Evolutionary conservation across 2,797 vertebrate genomes (phyloP).

Genomic region (Leptatherina wallacei): DNA sequence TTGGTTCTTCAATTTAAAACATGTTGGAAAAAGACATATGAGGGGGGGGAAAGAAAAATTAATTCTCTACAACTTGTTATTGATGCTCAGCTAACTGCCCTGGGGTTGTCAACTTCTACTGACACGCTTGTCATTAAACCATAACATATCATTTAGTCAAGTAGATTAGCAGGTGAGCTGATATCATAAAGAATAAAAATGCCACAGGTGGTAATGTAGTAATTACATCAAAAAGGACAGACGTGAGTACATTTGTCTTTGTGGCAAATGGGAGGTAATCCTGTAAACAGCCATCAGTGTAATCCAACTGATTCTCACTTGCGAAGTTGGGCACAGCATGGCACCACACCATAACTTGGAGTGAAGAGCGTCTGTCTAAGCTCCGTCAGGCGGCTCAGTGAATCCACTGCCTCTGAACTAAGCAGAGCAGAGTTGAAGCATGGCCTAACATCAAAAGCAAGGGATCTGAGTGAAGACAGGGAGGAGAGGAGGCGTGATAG

Average conservation of each 20-base stretch:
- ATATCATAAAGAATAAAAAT: neutral
- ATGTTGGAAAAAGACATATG: too few relatives aligned
- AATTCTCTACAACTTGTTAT: too few relatives aligned
- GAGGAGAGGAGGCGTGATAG: constrained; percentile 92
- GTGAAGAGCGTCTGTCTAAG: constrained; percentile 94
- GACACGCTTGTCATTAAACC: neutral
- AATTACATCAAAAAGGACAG: neutral
- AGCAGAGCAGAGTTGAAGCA: constrained; percentile 91
- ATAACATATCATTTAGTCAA: neutral
- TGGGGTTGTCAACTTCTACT: neutral
- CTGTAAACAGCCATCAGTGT: neutral
- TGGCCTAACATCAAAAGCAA: constrained; percentile 90
- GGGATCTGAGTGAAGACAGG: constrained; percentile 85
- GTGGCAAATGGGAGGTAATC: neutral
- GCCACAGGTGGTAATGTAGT: neutral
- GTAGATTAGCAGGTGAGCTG: neutral
- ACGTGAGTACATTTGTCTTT: neutral
- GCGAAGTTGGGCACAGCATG: constrained; percentile 91
- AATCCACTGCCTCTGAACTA: constrained; percentile 90
- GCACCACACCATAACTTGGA: constrained; percentile 93
- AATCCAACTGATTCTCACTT: constrained; percentile 55
- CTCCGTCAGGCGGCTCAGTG: constrained; percentile 88
- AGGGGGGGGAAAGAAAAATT: too few relatives aligned
- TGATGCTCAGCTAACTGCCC: too few relatives aligned
- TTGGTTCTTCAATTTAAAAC: too few relatives aligned